phyloP scores from a whole-genome alignment of 2,113 vertebrate species.

The Cinclus mexicanus region DNA sequence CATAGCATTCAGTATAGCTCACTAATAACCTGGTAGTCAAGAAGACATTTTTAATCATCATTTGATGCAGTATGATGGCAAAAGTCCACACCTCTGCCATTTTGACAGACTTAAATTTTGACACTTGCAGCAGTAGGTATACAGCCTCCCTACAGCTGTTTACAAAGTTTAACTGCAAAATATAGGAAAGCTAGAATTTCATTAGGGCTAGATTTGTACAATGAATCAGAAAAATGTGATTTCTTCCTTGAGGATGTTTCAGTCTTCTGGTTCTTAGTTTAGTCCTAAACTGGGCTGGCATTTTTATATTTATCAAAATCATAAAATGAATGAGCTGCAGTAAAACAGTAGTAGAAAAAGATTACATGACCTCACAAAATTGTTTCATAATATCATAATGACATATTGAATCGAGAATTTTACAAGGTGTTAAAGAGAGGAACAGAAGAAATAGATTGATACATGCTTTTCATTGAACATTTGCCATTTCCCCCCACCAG shows the following conservation, averaged over 20 bases:
- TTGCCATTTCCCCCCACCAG: rapidly evolving
- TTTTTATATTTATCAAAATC: background rate
- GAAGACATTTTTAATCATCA: background rate
- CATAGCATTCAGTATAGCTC: background rate
- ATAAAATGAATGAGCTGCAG: background rate
- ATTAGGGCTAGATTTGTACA: background rate
- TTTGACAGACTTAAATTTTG: background rate
- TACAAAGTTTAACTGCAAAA: background rate
- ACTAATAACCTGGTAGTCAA: background rate
- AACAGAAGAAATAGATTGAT: background rate
- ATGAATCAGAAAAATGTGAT: background rate
- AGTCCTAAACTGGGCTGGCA: background rate
- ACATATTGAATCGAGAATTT: background rate
- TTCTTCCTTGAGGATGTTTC: background rate
- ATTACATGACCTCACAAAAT: background rate
- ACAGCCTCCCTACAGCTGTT: background rate
- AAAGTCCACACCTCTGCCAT: background rate
- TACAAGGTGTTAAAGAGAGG: background rate
- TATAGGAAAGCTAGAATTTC: background rate
- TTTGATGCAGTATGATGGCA: background rate
- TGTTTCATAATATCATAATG: background rate
- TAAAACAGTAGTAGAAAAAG: background rate
- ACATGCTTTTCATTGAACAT: background rate
- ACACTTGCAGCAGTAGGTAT: background rate
- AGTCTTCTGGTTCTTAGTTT: background rate